Evolutionary conservation across 2,113 vertebrate species (phyloP).

Genomic region (Leptodactylus fuscus): DNA sequence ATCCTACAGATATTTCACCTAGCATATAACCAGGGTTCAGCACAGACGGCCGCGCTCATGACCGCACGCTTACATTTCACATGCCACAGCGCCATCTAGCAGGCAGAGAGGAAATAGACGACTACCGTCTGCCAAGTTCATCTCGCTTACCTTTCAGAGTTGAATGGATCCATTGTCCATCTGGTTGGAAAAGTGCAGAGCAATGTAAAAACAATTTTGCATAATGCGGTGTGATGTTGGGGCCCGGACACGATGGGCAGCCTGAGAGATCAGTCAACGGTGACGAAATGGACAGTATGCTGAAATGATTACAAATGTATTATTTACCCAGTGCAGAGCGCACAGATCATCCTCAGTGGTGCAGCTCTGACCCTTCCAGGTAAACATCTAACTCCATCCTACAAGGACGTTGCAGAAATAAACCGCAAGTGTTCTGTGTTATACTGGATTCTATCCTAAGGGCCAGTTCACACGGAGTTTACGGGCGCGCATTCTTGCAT

Average conservation of each 20-base stretch:
- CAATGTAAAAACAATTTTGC: background rate
- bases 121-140: background rate
- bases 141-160: background rate
- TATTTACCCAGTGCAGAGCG: background rate
- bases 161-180: background rate
- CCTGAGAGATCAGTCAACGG: background rate
- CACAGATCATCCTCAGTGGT: background rate
- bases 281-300: background rate
- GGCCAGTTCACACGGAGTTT: too few relatives aligned
- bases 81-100: slow-evolving; percentile 54
- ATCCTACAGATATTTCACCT: slow-evolving; percentile 19
- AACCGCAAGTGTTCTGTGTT: too few relatives aligned
- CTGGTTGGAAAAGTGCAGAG: slow-evolving; percentile 1
- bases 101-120: background rate
- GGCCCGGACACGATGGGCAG: background rate
- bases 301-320: background rate
- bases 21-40: background rate
- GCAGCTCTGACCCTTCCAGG: too few relatives aligned
- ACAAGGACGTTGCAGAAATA: background rate
- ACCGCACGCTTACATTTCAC: background rate
- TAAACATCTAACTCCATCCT: background rate
- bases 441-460: too few relatives aligned
- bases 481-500: too few relatives aligned
- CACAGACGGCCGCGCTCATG: background rate
- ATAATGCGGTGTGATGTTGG: background rate